Evolutionary conservation across 1,140 invertebrate genomes (phyloP).

Genomic region (Geopemphigus sp.): DNA sequence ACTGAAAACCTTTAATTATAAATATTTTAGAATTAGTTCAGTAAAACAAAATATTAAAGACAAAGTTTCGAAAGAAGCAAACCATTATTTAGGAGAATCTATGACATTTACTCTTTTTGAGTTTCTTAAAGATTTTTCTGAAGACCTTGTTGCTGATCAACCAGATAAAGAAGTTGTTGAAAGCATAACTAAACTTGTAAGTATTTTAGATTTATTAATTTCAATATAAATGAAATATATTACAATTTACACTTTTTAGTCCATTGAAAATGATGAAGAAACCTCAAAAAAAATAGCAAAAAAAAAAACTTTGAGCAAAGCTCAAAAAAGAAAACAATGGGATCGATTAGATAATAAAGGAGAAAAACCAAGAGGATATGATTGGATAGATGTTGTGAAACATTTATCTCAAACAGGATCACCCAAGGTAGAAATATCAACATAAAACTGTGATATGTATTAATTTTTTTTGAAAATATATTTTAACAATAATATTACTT

Average conservation of each 20-base stretch:
- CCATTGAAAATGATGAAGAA: slow-evolving; percentile 45
- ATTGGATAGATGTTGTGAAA: slow-evolving; percentile 94
- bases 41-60: slow-evolving; percentile 75
- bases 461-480: slow-evolving; percentile 45
- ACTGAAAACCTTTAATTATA: too few relatives aligned
- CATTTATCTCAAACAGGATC: slow-evolving; percentile 85
- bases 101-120: slow-evolving; percentile 96
- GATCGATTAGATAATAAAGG: slow-evolving; percentile 77
- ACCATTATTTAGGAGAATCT: slow-evolving; percentile 78
- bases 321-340: slow-evolving; percentile 87
- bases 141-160: slow-evolving; percentile 54
- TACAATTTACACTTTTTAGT: slow-evolving; percentile 36
- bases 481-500: slow-evolving; percentile 31
- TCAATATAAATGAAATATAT: not conserved
- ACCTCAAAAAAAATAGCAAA: slow-evolving; percentile 62
- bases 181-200: slow-evolving; percentile 39
- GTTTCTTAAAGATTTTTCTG: slow-evolving; percentile 79
- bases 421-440: slow-evolving; percentile 56
- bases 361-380: slow-evolving; percentile 81
- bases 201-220: slow-evolving; percentile 14
- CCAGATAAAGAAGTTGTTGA: slow-evolving; percentile 42
- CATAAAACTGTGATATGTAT: slow-evolving; percentile 51
- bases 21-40: slow-evolving; percentile 62
- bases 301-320: slow-evolving; percentile 84
- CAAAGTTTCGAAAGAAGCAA: slow-evolving; percentile 70